A percentile compares a stretch with the other conserved stretches of the same genome.
These are phyloP conservation scores for Drosophila monieri DNA, from an alignment of 2,888 invertebrate species.

Conservation along the genomic window DNA sequence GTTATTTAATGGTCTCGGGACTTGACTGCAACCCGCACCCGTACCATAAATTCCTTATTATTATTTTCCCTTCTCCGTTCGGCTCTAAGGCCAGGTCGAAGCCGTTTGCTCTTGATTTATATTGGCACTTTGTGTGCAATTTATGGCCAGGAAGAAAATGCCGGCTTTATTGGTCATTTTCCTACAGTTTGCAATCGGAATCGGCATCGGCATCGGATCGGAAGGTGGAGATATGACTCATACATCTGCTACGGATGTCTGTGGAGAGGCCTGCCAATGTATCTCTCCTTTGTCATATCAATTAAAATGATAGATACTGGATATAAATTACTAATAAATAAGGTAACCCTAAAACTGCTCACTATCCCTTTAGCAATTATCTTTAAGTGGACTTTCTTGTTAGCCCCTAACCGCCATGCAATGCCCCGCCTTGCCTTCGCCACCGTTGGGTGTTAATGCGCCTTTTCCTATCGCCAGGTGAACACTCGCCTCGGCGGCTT, in stretches of 20 bases:
- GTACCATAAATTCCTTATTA: conserved; percentile 66
- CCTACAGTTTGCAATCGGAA: neutral
- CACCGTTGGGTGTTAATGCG: conserved; percentile 22
- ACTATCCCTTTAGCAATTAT: conserved; percentile 8
- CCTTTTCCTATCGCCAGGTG: conserved; percentile 32
- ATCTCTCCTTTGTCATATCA: conserved; percentile 14
- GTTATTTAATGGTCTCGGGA: conserved; percentile 66
- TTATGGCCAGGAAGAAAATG: conserved; percentile 48
- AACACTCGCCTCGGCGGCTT: conserved; percentile 30
- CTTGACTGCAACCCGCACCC: conserved; percentile 22
- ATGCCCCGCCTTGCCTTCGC: neutral
- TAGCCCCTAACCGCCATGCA: neutral
- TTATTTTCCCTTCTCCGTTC: conserved; percentile 40
- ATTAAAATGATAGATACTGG: conserved; percentile 5
- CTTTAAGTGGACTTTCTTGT: neutral
- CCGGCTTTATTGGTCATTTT: conserved; percentile 32
- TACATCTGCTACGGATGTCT: neutral
- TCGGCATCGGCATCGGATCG: conserved; percentile 4
- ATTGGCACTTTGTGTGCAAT: conserved; percentile 65
- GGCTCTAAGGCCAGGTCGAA: conserved; percentile 27
- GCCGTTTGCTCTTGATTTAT: conserved; percentile 65
- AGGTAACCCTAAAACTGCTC: no score
- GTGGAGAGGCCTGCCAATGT: neutral
- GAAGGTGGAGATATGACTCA: conserved; percentile 20
- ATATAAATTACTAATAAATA: conserved; percentile 13